Evolutionary conservation across 2,797 vertebrate species (phyloP).

Genomic region (Rhinophrynus dorsalis): DNA sequence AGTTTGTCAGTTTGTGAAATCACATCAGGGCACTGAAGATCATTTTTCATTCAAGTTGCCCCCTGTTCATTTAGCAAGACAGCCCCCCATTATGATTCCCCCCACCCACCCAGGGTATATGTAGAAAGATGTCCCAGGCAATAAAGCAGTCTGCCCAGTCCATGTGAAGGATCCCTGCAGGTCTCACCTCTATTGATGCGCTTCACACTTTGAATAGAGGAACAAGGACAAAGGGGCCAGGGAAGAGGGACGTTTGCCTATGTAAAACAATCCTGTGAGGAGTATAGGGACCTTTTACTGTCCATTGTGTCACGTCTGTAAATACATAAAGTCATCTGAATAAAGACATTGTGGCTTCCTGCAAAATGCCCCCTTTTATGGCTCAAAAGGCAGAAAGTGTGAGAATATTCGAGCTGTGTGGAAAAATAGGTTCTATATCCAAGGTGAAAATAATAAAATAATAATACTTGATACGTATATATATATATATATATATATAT

Average conservation of each 20-base stretch:
- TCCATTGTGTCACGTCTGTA: conserved; percentile 13
- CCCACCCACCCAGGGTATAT: not conserved
- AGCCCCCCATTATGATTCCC: not conserved
- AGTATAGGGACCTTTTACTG: conserved; percentile 15
- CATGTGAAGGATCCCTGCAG: conserved; percentile 23
- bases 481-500: not conserved
- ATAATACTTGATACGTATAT: not conserved
- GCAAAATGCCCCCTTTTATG: not conserved
- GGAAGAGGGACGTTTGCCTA: conserved; percentile 12
- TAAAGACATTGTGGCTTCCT: not conserved
- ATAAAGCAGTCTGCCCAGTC: not conserved
- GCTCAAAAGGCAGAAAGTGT: not conserved
- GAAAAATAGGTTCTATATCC: too few species aligned
- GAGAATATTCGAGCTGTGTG: not conserved
- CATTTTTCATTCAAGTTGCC: conserved; percentile 13
- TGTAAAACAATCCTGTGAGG: not conserved
- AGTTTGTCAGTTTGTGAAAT: conserved; percentile 41
- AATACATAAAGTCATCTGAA: not conserved
- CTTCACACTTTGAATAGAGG: not conserved
- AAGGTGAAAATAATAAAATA: too few species aligned
- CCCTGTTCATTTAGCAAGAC: conserved; percentile 12
- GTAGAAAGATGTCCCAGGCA: not conserved
- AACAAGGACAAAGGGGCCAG: not conserved
- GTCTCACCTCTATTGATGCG: not conserved
- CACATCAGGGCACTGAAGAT: conserved; percentile 28